Evolutionary conservation across 37 sponge, comb jelly and placozoan genomes (phyloP), one percentile per base, ranked within the genome.

Genomic region (Chondrilla cf. caribensis): DNA sequence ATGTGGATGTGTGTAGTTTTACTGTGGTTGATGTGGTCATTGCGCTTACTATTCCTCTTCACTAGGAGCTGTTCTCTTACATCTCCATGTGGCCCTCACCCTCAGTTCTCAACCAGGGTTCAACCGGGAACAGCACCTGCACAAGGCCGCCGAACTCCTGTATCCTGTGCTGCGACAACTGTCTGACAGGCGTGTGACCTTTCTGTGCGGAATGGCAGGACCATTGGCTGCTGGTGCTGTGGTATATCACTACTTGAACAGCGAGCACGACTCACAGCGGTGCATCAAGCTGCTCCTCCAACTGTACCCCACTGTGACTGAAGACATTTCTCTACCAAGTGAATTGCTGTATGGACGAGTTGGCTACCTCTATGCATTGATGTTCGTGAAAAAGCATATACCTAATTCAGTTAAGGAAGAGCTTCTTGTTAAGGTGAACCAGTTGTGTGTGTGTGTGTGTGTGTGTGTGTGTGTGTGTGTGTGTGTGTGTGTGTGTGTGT

Each of bases 141-240:
- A 89, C 26, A 42, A 70, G 66, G 57, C 51, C 1, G 68, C 84
- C 0, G 64, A 38, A 18, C 62, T 77, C 67, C 17, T 57, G 3
- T 71, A 58, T 29, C 81, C 81, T 26, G 43, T 83, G 3, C 81
- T 95, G 19, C 37, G n/a, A 36, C 60, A 72, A 0, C 81, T 90
- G 5, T 77, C 87, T 18, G 36, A 24, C 0, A 67, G 85, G 9
- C 75, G 79, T 3, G 41, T 83, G 43, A 95, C 94, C 41, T 97
- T 97, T 41, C 83, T 97, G 25, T 93, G 92, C 82, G 98, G 98
- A 42, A 90, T 85, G n/a, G 90, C 88, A 0, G 98, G 98, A 0
- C 94, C 93, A 22, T 60, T 95, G 9, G 91, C 94, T 18, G 21
- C 95, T 8, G 93, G 76, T 39, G 93, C 92, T 24, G 90, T 88